Percentiles rank a stretch among this genome's conserved stretches.
Evolutionary conservation across 1,140 invertebrate species (phyloP).

Genomic region (Drosophila oshimai): DNA sequence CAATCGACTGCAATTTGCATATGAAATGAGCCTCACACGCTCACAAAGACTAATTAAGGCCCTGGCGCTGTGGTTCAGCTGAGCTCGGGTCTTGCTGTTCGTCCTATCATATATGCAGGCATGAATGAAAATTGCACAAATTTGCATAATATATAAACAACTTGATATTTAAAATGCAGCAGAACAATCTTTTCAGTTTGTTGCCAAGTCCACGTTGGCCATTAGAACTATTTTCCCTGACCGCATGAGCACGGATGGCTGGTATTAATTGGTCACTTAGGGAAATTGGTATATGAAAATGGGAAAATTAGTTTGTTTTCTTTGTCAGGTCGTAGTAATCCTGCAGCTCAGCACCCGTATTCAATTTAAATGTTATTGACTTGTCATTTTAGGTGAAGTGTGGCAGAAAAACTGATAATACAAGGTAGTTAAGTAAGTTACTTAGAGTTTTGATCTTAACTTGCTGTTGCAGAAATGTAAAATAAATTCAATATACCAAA

Average conservation of each 20-base stretch:
- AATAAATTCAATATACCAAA: not conserved
- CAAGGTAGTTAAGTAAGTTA: not conserved
- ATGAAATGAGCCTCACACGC: slow-evolving; percentile 63
- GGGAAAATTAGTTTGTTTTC: slow-evolving; percentile 41
- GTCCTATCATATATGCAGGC: not conserved
- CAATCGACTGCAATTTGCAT: slow-evolving; percentile 76
- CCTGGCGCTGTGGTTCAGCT: slow-evolving; percentile 7
- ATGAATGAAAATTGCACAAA: slow-evolving; percentile 67
- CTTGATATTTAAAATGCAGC: slow-evolving; percentile 45
- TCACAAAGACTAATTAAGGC: slow-evolving; percentile 61
- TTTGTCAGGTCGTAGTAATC: not conserved
- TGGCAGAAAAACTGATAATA: not conserved
- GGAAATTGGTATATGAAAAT: slow-evolving; percentile 36
- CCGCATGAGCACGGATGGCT: not conserved
- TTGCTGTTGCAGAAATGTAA: no score
- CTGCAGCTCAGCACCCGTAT: slow-evolving; percentile 1
- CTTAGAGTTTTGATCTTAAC: no score
- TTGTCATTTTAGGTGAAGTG: not conserved
- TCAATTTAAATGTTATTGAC: not conserved
- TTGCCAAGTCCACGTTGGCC: slow-evolving; percentile 5
- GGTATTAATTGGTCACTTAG: slow-evolving; percentile 45
- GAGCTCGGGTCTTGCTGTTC: not conserved
- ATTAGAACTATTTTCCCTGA: slow-evolving; percentile 5
- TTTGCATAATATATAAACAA: slow-evolving; percentile 59
- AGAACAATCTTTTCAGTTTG: slow-evolving; percentile 15